Conservation (phyloP, 37 sponge, comb jelly and placozoan genomes). For the Bolinopsis microptera region DNA sequence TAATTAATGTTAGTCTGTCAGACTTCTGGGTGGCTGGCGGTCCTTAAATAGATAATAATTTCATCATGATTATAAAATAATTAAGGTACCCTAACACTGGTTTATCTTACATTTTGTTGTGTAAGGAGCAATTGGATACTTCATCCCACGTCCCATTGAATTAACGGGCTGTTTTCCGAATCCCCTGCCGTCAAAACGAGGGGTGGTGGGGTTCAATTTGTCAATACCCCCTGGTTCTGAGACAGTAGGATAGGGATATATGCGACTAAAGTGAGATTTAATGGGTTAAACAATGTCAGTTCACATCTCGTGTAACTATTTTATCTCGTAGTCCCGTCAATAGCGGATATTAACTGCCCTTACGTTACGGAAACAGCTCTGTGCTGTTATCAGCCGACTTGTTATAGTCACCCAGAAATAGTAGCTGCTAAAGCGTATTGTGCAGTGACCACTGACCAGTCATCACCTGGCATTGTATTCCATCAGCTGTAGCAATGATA, state of each 20-base stretch:
- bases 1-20: background rate
- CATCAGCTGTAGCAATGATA: too few species aligned
- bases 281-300: background rate
- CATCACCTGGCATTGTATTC: too few species aligned
- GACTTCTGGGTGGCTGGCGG: background rate
- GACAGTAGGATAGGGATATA: background rate
- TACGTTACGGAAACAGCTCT: too few species aligned
- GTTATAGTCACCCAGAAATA: too few species aligned
- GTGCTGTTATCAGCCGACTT: too few species aligned
- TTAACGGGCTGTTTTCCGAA: background rate
- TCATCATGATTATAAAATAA: background rate
- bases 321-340: too few species aligned
- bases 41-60: background rate
- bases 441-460: too few species aligned
- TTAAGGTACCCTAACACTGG: background rate
- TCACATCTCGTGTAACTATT: too few species aligned
- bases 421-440: too few species aligned
- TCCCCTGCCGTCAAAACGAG: background rate
- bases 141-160: background rate
- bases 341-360: too few species aligned
- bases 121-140: background rate
- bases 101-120: background rate
- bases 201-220: background rate
- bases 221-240: background rate
- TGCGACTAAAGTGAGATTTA: background rate